Conservation (phyloP, 1,140 invertebrate species). For the Atta texana region DNA sequence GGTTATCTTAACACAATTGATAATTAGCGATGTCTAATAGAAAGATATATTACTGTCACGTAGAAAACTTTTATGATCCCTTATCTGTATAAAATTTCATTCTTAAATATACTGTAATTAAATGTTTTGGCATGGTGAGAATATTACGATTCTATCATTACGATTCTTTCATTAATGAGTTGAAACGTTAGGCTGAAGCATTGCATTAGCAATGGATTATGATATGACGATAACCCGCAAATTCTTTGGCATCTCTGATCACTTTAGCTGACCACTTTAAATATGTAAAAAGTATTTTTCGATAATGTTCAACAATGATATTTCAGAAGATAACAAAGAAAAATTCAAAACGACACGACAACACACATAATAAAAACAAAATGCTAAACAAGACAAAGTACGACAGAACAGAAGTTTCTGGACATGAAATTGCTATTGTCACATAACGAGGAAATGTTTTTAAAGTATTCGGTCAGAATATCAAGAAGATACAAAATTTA, state of each 20-base stretch:
- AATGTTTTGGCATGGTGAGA: background rate
- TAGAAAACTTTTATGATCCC: background rate
- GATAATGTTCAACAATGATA: background rate
- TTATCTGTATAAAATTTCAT: background rate
- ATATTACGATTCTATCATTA: constrained; percentile 23
- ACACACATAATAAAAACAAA: background rate
- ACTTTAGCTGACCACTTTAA: background rate
- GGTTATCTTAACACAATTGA: background rate
- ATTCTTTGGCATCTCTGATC: background rate
- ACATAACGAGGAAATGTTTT: constrained; percentile 54
- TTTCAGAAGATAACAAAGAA: background rate
- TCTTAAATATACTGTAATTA: constrained; percentile 22
- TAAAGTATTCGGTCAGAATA: constrained; percentile 27
- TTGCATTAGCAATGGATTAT: too few species aligned
- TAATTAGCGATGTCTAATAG: constrained; percentile 8
- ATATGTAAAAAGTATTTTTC: constrained; percentile 27
- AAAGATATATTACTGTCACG: background rate
- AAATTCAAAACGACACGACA: background rate
- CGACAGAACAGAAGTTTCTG: background rate
- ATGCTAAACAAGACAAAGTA: constrained; percentile 13
- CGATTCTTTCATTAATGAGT: background rate
- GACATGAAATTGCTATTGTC: background rate
- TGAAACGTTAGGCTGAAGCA: too few species aligned
- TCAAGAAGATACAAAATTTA: constrained; percentile 57
- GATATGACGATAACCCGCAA: too few species aligned